A percentile compares a stretch with the other conserved stretches of the same genome.
Evolutionary conservation across 2,888 invertebrate species (phyloP).

Genomic region (Myopa tessellatipennis): DNA sequence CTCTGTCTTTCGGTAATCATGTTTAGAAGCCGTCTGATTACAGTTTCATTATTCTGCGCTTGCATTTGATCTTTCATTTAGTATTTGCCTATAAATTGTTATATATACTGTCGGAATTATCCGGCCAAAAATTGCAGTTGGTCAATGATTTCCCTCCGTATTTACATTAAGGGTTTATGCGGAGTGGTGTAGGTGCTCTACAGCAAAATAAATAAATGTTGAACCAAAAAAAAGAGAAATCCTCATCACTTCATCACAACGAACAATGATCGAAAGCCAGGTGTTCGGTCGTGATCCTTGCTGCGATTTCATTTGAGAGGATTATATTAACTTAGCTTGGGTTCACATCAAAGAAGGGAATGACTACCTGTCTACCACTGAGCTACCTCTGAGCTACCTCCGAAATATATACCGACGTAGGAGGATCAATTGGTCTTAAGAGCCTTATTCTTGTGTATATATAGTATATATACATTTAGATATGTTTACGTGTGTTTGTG

Average conservation of each 20-base stretch:
- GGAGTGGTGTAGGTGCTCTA: too few species aligned
- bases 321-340: conserved; percentile 48
- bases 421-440: conserved; percentile 41
- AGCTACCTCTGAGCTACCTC: conserved; percentile 4
- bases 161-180: too few species aligned
- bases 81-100: too few species aligned
- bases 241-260: conserved; percentile 18
- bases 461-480: not conserved
- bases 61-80: too few species aligned
- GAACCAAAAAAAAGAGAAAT: conserved; percentile 13
- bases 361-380: not conserved
- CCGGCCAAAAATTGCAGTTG: too few species aligned
- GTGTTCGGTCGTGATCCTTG: conserved; percentile 28
- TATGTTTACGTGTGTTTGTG: not conserved
- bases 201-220: too few species aligned
- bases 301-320: conserved; percentile 58
- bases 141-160: too few species aligned
- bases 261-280: conserved; percentile 26
- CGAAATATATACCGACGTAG: conserved; percentile 32
- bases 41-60: too few species aligned
- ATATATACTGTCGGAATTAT: too few species aligned
- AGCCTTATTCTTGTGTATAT: conserved; percentile 7
- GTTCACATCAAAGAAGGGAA: not conserved
- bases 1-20: too few species aligned
- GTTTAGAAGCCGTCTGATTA: too few species aligned